Evolutionary conservation across 2,888 invertebrate species (phyloP), one percentile per base, ranked within the genome.

Genomic region (Lypha dubia): DNA sequence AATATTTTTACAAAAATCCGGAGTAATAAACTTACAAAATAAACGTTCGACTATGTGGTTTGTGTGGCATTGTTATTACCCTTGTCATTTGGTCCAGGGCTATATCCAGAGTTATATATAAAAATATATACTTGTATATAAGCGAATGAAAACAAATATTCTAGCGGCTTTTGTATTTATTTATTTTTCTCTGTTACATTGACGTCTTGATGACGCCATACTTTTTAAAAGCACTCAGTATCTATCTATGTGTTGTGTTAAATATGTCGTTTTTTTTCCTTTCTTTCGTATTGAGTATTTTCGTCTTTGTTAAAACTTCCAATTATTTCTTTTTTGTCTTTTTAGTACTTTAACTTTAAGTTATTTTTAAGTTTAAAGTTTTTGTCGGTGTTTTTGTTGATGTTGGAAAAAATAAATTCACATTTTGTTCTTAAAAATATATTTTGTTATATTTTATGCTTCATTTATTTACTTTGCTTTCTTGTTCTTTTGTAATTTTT

Each of bases 181-280:
- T 9, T 53, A 28, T 70, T 15, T 63, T 63, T 44, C 51, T 51
- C 17, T 44, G 11, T 79, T 53, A 73, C 38, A 46, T 68, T 56
- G 20, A 74, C 73, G 77, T 65, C 83, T 68, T 63, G 46, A 20
- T 68, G 79, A 74, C 83, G 83, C 79, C 83, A 62, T 49, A 41
- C 20, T 63, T 63, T 63, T 68, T 32, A 56, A 46, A 49, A 75
- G 32, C 63, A 49, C 41, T 62, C 32, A 35, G 38, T 70, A 38
- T 35, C n/a, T 46, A 15, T n/a, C n/a, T n/a, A n/a, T n/a, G n/a
- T n/a, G n/a, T n/a, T 22, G 56, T 24, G 17, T 74, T n/a, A 7
- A 28, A 9, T 68, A 46, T 11, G 20, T n/a, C 22, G 11, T 24
- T 3, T 51, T 3, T 51, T n/a, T 20, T 24, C 9, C 9, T 51